phyloP scores from a whole-genome alignment of 2,797 vertebrate species.

The Melanotaenia maccullochi region DNA sequence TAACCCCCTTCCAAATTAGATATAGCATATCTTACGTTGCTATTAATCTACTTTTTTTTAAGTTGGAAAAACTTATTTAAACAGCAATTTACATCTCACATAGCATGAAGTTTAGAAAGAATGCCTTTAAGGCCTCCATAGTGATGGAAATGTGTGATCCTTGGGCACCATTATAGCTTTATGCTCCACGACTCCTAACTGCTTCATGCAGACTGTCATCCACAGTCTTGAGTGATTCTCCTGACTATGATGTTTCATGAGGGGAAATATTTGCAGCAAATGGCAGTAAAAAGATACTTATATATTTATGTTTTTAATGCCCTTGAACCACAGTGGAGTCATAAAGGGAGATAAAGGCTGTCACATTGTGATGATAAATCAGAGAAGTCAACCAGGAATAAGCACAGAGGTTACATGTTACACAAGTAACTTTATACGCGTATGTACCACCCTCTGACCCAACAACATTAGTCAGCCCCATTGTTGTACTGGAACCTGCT shows the following conservation, averaged over 20 bases:
- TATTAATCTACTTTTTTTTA: no score
- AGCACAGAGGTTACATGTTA: constrained; percentile 15
- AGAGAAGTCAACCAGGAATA: constrained; percentile 31
- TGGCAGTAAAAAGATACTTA: constrained; percentile 25
- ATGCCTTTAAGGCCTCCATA: no score
- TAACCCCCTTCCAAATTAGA: no score
- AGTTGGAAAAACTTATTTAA: no score
- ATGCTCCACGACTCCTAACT: no score
- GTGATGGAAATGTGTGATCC: no score
- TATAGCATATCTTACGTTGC: no score
- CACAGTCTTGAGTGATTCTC: not conserved
- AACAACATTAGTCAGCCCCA: constrained; percentile 45
- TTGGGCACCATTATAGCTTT: no score
- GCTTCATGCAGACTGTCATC: no score
- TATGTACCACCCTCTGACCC: constrained; percentile 11
- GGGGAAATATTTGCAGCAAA: constrained; percentile 4
- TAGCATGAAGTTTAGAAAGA: no score
- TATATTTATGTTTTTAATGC: constrained; percentile 18
- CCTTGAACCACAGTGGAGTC: constrained; percentile 25
- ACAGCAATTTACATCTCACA: no score
- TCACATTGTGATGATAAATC: constrained; percentile 34
- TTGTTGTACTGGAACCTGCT: constrained; percentile 35
- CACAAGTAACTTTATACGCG: constrained; percentile 16
- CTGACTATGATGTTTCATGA: not conserved
- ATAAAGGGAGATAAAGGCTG: constrained; percentile 29